Evolutionary conservation across 2,113 vertebrate genomes (phyloP), one percentile per base, ranked within the genome.

Genomic region (Hymenochirus boettgeri): DNA sequence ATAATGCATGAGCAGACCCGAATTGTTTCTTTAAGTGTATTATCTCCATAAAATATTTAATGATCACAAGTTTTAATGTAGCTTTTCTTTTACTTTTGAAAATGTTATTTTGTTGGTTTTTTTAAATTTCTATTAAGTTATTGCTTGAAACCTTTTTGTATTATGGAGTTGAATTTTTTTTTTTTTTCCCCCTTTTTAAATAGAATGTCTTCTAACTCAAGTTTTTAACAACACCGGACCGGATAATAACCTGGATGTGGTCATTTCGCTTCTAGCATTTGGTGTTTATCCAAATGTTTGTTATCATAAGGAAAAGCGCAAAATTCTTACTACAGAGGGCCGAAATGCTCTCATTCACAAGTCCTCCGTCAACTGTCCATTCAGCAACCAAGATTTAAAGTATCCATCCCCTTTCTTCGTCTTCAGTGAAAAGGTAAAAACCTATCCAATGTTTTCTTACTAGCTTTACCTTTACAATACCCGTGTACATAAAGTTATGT

Each of bases 261-360:
- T 98, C 29, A 90, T 97, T 52, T 95, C 96, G 12, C 84, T 99
- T 60, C 82, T 98, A 75, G 90, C 92, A 25, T 98, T 93, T 72
- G 93, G 96, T 61, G 88, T 87, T 1, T 98, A 98, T 72, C 96
- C 94, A 47, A 98, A 96, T 1, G 94, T 99, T 19, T 99, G 96
- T 74, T 98, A 90, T 80, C 95, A 98, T 84, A 97, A 99, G 65
- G 96, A 99, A 74, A 97, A 98, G 75, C 89, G 96, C 75, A 97
- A 96, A 61, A 96, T 97, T 77, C 83, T 96, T 61, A 98, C 95
- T 60, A 95, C 96, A 0, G 96, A 98, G 79, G 96, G 96, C 0
- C 92, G 95, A 57, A 96, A 91, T 29, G 96, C 95, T 0, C 93
- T 98, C 39, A 95, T 98, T 81, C 95, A 98, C 81, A 98, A 98